A percentile compares a stretch with the other conserved stretches of the same genome.
These are phyloP conservation scores for Antechinus stuartii DNA, from an alignment of 2,113 vertebrate species.

Conservation along the genomic window DNA sequence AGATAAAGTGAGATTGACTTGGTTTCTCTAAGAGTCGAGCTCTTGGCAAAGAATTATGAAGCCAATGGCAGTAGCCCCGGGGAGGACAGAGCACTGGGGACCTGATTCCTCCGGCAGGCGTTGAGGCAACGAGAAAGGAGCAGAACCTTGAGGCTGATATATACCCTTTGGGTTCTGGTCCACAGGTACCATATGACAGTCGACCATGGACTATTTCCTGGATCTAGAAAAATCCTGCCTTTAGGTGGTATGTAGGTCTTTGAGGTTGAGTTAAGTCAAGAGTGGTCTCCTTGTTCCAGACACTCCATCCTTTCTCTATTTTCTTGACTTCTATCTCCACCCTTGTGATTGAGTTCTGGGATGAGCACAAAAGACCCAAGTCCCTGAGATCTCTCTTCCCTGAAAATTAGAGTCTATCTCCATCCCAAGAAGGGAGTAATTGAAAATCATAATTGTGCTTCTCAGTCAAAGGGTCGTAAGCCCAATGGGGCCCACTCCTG, in stretches of 20 bases:
- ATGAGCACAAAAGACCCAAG: not conserved
- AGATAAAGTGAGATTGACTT: slow-evolving; percentile 46
- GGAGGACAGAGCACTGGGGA: not conserved
- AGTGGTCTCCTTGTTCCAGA: not conserved
- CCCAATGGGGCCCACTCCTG: not conserved
- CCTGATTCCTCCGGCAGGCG: slow-evolving; percentile 6
- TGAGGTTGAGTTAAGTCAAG: not conserved
- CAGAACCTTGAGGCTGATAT: not conserved
- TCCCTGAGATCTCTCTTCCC: not conserved
- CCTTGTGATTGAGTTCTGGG: not conserved
- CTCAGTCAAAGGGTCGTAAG: not conserved
- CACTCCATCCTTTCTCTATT: not conserved
- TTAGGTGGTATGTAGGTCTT: not conserved
- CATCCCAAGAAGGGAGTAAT: not conserved
- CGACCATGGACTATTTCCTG: not conserved
- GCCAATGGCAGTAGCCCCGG: not conserved
- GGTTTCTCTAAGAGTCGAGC: not conserved
- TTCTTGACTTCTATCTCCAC: not conserved
- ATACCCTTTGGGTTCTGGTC: not conserved
- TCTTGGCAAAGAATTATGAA: not conserved
- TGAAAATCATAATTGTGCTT: not conserved
- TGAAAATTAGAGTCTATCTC: not conserved
- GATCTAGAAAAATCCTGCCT: not conserved
- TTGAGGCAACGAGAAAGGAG: not conserved
- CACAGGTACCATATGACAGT: not conserved